Percentiles rank a stretch among this genome's conserved stretches.
phyloP scores from a whole-genome alignment of 53 echinoderm and acorn worm species.

The Astropecten irregularis region DNA sequence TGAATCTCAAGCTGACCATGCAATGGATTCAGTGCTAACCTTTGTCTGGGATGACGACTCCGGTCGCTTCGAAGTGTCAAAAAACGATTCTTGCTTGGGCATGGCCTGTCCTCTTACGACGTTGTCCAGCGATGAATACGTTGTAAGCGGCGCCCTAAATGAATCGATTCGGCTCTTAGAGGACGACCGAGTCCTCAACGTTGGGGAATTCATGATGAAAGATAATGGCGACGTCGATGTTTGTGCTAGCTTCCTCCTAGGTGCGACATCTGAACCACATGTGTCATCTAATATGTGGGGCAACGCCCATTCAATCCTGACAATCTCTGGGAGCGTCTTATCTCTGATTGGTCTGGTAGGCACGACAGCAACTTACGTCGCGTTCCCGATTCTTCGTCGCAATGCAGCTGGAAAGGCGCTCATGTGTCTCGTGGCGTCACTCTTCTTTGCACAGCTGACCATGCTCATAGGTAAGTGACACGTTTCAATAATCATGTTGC shows the following conservation, averaged over 20 bases:
- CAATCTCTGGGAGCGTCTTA: conserved; percentile 23
- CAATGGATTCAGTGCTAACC: not conserved
- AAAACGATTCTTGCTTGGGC: not conserved
- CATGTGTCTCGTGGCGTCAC: conserved; percentile 49
- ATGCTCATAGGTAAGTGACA: not conserved
- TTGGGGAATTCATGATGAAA: not conserved
- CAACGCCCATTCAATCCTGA: conserved; percentile 10
- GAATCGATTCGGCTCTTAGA: not conserved
- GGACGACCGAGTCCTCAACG: not conserved
- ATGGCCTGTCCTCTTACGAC: not conserved
- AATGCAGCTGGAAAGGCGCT: conserved; percentile 65
- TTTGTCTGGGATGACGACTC: not conserved
- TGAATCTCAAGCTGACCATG: not conserved
- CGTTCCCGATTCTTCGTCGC: conserved; percentile 37
- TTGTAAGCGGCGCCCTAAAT: not conserved
- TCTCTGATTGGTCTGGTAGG: conserved; percentile 42
- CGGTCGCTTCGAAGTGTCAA: not conserved
- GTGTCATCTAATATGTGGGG: too few relatives aligned
- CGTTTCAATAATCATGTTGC: too few relatives aligned
- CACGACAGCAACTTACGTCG: conserved; percentile 45
- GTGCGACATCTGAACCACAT: not conserved
- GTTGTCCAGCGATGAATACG: not conserved
- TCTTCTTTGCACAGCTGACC: conserved; percentile 40
- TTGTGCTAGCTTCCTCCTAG: not conserved
- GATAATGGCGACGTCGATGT: not conserved